Evolutionary conservation across 37 sponge, comb jelly and placozoan species (phyloP).

Genomic region (Eunapius fragilis): DNA sequence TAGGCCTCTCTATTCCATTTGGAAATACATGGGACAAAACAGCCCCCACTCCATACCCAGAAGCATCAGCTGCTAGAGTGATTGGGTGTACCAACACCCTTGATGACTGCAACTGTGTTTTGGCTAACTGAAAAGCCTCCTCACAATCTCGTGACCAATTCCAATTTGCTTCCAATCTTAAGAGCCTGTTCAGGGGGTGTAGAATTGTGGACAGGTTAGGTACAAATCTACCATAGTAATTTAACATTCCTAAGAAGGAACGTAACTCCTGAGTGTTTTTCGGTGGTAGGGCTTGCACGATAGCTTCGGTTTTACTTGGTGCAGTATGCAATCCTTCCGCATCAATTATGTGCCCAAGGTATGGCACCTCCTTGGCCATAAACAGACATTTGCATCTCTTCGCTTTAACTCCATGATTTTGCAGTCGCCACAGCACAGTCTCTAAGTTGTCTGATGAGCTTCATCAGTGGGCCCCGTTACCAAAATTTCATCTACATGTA

Average conservation of each 20-base stretch:
- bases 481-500: constrained; percentile 39
- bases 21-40: too few relatives aligned
- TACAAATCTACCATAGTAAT: constrained; percentile 42
- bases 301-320: constrained; percentile 9
- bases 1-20: too few relatives aligned
- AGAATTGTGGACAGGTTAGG: constrained; percentile 22
- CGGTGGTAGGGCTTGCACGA: constrained; percentile 31
- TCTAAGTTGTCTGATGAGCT: constrained; percentile 24
- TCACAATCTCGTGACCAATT: constrained; percentile 4
- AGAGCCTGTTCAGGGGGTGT: constrained; percentile 20
- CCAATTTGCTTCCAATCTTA: constrained; percentile 7
- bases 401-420: constrained; percentile 1
- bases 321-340: constrained; percentile 25
- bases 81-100: constrained; percentile 36
- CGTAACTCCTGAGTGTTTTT: constrained; percentile 17
- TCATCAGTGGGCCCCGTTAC: constrained; percentile 20
- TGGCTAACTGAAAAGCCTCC: constrained; percentile 9
- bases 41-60: too few relatives aligned
- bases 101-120: not conserved
- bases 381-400: constrained; percentile 18
- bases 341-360: constrained; percentile 31
- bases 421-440: not conserved
- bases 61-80: constrained; percentile 26
- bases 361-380: not conserved
- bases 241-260: constrained; percentile 29